Conservation (phyloP, 2,113 vertebrate genomes). For the Zosterops hypoxanthus region DNA sequence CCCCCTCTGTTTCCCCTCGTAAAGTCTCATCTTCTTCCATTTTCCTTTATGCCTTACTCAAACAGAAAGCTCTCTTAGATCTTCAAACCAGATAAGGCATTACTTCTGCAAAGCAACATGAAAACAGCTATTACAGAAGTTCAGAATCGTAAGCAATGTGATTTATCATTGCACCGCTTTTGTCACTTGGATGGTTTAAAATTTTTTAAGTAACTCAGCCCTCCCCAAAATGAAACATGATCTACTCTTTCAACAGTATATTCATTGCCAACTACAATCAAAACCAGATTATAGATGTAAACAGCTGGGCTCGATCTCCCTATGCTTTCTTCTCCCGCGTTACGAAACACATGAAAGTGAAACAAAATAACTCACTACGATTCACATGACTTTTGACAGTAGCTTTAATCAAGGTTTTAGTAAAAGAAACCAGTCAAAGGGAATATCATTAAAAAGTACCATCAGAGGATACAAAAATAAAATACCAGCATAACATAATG, state of each 20-base stretch:
- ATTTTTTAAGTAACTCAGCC: neutral
- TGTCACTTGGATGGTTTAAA: neutral
- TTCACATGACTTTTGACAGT: neutral
- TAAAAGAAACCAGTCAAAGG: neutral
- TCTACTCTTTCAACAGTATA: neutral
- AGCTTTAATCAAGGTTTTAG: neutral
- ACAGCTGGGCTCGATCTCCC: neutral
- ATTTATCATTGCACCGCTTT: neutral
- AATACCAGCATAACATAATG: accelerated
- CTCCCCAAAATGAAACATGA: neutral
- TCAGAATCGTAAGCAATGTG: neutral
- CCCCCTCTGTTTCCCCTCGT: neutral
- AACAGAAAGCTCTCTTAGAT: neutral
- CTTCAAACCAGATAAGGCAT: neutral
- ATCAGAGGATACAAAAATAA: neutral
- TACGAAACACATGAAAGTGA: neutral
- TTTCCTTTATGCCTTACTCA: neutral
- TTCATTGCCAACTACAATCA: neutral
- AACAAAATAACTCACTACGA: neutral
- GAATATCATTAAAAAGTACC: neutral
- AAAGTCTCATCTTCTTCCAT: conserved; percentile 72
- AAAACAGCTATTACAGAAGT: neutral
- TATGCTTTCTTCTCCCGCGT: neutral
- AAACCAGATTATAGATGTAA: neutral
- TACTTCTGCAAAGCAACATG: conserved; percentile 37